Evolutionary conservation across 2,888 invertebrate genomes (phyloP), one percentile per base, ranked within the genome.

Genomic region (Drosophila picticornis): DNA sequence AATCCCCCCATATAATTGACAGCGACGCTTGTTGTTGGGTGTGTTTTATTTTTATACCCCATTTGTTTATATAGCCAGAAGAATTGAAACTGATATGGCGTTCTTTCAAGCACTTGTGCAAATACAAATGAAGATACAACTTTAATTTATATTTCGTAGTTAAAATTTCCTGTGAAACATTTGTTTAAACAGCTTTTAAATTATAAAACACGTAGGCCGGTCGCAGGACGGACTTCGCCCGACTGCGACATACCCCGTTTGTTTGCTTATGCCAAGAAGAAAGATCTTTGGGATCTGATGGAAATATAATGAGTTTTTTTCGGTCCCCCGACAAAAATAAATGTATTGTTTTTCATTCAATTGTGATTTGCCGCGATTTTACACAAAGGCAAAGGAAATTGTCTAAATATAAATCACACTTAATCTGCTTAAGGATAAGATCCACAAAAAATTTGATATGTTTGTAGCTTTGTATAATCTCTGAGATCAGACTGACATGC

Each of bases 101-200:
- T 58, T 55, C 57, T 51, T 55, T 3, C 1, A 25, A 48, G 58
- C 76, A 77, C 69, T 77, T 77, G 76, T 77, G 69, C 58, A 77
- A 77, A 77, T 77, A 43, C 63, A 64, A 61, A 57, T 38, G 68
- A 38, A 31, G 61, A 55, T 34, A 53, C 48, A 51, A 53, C 43
- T 55, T 72, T 5, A 62, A 51, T 56, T 60, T 25, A 11, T 32
- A 22, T n/a, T 27, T 59, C 53, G 43, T 11, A 6, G 13, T 25
- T 56, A 11, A 29, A 31, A 34, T 55, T 46, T 48, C 2, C 22
- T 7, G 40, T 25, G 57, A 11, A 32, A 38, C 66, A 65, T 63
- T 43, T 58, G 46, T 57, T 63, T 67, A 31, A 71, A 50, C 68
- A 65, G 55, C 69, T 80, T 85, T 83, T 64, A 59, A 75, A 85